Conservation (phyloP, 2,113 vertebrate genomes). For the Psammodynastes pulverulentus region DNA sequence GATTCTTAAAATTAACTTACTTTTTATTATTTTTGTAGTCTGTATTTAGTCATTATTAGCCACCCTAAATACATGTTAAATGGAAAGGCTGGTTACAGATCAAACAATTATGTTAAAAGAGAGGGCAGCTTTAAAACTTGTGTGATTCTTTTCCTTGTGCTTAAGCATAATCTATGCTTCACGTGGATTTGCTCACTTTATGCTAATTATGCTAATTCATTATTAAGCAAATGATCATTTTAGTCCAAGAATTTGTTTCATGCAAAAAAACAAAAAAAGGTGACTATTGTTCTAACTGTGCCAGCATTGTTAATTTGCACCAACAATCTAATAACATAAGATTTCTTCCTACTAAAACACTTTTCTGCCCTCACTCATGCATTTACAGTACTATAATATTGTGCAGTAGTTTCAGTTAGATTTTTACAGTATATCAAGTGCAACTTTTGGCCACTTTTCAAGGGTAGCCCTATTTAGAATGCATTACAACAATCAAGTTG, state of each 20-base stretch:
- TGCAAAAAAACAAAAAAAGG: neutral
- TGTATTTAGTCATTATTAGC: neutral
- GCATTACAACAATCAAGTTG: neutral
- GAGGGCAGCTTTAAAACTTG: neutral
- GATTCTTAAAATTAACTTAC: neutral
- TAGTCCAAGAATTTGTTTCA: neutral
- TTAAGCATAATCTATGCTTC: neutral
- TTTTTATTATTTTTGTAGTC: neutral
- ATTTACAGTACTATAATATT: neutral
- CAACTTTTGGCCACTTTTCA: neutral
- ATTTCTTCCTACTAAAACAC: neutral
- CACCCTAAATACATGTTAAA: neutral
- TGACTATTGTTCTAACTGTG: neutral
- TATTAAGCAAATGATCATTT: neutral
- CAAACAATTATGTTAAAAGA: neutral
- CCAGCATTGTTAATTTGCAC: neutral
- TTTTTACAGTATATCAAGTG: neutral
- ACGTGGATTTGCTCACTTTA: neutral
- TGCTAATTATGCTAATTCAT: neutral
- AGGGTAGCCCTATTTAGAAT: neutral
- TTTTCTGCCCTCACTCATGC: neutral
- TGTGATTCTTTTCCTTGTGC: neutral
- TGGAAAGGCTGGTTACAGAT: neutral
- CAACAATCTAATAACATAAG: neutral
- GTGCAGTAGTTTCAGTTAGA: neutral